phyloP scores from a whole-genome alignment of 1,140 invertebrate species.

The Conopomorpha cramerella region DNA sequence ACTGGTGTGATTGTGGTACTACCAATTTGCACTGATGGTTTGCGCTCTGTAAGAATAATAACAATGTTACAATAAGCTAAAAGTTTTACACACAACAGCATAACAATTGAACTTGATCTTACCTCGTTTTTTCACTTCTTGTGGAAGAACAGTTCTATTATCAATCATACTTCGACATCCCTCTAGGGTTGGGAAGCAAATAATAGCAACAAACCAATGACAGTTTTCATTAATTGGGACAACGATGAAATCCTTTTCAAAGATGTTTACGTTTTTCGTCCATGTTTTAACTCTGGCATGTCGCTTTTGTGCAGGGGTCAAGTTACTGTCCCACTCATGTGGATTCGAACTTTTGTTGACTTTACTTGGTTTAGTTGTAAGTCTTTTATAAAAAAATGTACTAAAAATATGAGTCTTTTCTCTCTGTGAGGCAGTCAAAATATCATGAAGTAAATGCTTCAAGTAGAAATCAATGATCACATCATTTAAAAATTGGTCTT shows the following conservation, averaged over 20 bases:
- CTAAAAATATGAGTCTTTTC: conserved; percentile 91
- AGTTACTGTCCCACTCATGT: conserved; percentile 60
- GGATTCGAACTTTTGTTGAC: conserved; percentile 55
- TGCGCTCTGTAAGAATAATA: conserved; percentile 37
- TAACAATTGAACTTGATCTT: too few species aligned
- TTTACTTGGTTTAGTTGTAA: conserved; percentile 80
- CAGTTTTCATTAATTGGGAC: conserved; percentile 97
- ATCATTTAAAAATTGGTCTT: conserved; percentile 96
- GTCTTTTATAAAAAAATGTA: conserved; percentile 94
- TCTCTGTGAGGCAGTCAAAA: conserved; percentile 72
- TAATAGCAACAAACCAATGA: conserved; percentile 97
- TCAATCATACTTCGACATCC: conserved; percentile 65
- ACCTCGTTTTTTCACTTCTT: conserved; percentile 55
- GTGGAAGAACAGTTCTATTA: conserved; percentile 62
- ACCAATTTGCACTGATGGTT: conserved; percentile 64
- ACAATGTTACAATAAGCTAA: conserved; percentile 2
- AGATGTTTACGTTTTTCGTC: conserved; percentile 96
- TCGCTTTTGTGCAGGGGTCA: conserved; percentile 79
- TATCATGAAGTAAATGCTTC: conserved; percentile 81
- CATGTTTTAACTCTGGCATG: conserved; percentile 91
- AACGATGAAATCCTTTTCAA: conserved; percentile 95
- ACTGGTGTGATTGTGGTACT: conserved; percentile 71
- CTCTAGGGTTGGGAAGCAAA: conserved; percentile 88
- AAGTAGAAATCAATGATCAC: conserved; percentile 98
- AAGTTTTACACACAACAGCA: too few species aligned